Base-by-base conservation (phyloP, 2,797 vertebrate species). In the Rhadinocentrus ornatus region DNA sequence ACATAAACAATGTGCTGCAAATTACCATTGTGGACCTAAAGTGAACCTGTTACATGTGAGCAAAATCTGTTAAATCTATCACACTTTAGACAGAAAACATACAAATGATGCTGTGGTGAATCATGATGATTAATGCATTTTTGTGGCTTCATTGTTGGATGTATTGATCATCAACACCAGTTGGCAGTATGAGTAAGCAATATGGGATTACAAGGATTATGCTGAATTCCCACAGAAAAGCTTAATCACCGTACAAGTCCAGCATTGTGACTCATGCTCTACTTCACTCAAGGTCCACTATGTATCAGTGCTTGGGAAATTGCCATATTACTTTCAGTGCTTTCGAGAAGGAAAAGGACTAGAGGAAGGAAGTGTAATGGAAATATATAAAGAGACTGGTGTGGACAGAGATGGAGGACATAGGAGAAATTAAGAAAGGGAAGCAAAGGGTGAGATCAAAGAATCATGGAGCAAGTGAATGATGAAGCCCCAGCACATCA, bases 361-460 rank as follows among this genome's bases (percentile, higher is more conserved):
- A 66, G 69, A 65, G 56, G 34, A 67, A 60, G 16, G 55, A 8
- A 6, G 35, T 20, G 39, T 57, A 46, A 86, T 69, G 59, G 72
- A 81, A 77, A 79, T 63, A 65, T 54, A 81, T 18, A 31, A 75
- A 62, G 66, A 75, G 67, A 89, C 81, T 64, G 64, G 46, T 81
- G 63, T 74, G 75, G 81, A 69, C 78, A 65, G 52, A 73, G 70
- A 82, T 61, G 73, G 62, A 78, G 55, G 66, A 71, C 18, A 54
- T 52, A 39, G 77, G 53, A 41, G 69, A 73, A 71, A 54, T 34
- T 26, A 66, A 72, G 67, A 50, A 50, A 77, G 65, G 20, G 59
- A 80, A 77, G 83, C 75, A 86, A 78, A 80, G 71, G 56, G 39
- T 66, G 50, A 60, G 77, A 90, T 88, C 84, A 90, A 89, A 89